These are phyloP conservation scores for Eucidaris tribuloides DNA, from an alignment of 35 echinoderm and acorn worm species.

Conservation along the genomic window DNA sequence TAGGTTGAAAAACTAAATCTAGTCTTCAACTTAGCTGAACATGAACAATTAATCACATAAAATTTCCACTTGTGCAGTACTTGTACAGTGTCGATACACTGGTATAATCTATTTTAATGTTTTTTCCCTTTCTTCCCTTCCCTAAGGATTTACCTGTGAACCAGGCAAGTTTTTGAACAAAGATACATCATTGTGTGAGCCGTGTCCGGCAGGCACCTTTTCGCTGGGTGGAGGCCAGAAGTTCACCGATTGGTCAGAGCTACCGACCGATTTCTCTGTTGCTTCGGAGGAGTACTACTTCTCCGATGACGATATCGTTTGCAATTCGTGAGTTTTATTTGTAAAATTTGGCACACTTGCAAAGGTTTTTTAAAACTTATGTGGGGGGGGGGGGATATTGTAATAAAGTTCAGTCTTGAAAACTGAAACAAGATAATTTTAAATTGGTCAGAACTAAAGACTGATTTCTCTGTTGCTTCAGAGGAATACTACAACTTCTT, in stretches of 20 bases:
- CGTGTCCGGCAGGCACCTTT: slow-evolving; percentile 62
- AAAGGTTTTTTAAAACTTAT: background rate
- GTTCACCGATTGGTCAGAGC: slow-evolving; percentile 74
- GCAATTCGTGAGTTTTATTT: slow-evolving; percentile 28
- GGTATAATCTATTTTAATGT: no score
- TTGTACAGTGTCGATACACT: no score
- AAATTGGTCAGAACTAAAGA: slow-evolving; percentile 72
- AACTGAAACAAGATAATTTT: no score
- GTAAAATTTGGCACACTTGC: background rate
- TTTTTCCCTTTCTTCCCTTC: no score
- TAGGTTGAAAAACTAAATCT: no score
- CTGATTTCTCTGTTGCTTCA: slow-evolving; percentile 47
- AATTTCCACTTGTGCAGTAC: no score
- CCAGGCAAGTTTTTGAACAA: slow-evolving; percentile 77
- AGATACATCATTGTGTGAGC: slow-evolving; percentile 47
- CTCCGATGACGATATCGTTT: background rate
- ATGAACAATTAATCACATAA: no score
- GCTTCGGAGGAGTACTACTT: slow-evolving; percentile 4
- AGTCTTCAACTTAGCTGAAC: no score
- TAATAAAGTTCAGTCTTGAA: no score
- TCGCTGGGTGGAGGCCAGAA: slow-evolving; percentile 83
- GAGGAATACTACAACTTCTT: background rate
- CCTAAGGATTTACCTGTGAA: slow-evolving; percentile 92
- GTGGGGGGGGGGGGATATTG: no score
- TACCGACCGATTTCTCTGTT: slow-evolving; percentile 68